Percentiles rank a stretch among this genome's conserved stretches.
phyloP scores from a whole-genome alignment of 2,113 vertebrate species.

The Falco punctatus region DNA sequence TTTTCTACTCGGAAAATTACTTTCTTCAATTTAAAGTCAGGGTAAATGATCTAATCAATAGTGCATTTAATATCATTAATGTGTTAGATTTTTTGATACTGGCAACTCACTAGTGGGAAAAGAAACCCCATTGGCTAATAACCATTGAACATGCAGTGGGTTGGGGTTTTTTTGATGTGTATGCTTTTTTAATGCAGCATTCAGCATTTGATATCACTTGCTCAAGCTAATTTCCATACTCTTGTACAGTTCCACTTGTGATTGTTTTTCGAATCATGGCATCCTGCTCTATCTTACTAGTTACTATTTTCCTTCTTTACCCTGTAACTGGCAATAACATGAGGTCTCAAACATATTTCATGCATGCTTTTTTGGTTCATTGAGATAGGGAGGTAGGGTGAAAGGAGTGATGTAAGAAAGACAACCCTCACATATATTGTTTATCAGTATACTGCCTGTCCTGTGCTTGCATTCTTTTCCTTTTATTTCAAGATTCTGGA shows the following conservation, averaged over 20 bases:
- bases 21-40: background rate
- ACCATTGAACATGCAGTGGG: background rate
- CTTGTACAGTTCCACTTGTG: background rate
- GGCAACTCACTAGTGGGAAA: background rate
- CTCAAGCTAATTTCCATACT: background rate
- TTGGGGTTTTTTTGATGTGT: fast-evolving
- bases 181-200: background rate
- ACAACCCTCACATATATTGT: background rate
- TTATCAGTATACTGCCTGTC: background rate
- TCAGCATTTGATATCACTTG: background rate
- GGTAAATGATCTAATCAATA: background rate
- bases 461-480: background rate
- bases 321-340: background rate
- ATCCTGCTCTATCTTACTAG: background rate
- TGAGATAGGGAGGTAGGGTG: background rate
- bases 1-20: background rate
- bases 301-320: background rate
- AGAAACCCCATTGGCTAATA: background rate
- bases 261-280: background rate
- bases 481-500: background rate
- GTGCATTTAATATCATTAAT: background rate
- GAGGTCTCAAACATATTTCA: background rate
- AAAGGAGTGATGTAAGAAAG: background rate
- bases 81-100: background rate
- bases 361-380: background rate